Base-by-base conservation (phyloP, 1,140 invertebrate genomes). In the Cydia amplana region DNA sequence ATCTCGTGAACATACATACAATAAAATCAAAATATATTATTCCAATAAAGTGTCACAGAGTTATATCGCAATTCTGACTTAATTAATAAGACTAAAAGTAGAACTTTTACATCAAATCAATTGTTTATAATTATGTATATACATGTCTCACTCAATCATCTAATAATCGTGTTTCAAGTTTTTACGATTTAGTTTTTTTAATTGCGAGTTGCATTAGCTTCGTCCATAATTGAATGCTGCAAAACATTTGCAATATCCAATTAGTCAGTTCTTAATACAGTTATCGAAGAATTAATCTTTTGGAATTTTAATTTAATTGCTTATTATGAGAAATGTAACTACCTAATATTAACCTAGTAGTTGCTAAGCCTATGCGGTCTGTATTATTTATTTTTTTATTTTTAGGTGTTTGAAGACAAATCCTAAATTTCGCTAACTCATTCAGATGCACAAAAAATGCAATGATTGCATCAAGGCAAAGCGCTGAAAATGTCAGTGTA, bases 231-330 rank as follows among this genome's bases (percentile, higher is more conserved):
- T 60, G 55, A 60, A 60, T 60, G 55, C 55, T 12, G 55, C 20
- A 60, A 60, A 60, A n/a, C 55, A 60, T 60, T 23, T 60, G 55
- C 20, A 60, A 60, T 60, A 60, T 60, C 55, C 20, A 60, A 60
- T 60, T 60, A 60, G 55, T 23, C 55, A 60, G 55, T 60, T 60
- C 20, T 60, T 60, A 60, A 60, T 60, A 60, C 55, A 60, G 55
- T 23, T 60, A 60, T 60, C 55, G 55, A 60, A 60, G 55, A 23
- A 23, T 60, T 23, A 23, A 60, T 60, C 55, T 23, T 55, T 55
- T 55, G n/a, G 51, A 55, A 55, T 55, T 18, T 55, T 55, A 55
- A 55, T 55, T 55, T 7, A 18, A 18, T 55, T 55, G 51, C 6
- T 55, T 7, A 18, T 55, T 55, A 55, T 55, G 51, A 55, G n/a